These are phyloP conservation scores for Leptocoma aspasia DNA, from an alignment of 2,113 vertebrate species.

Conservation along the genomic window DNA sequence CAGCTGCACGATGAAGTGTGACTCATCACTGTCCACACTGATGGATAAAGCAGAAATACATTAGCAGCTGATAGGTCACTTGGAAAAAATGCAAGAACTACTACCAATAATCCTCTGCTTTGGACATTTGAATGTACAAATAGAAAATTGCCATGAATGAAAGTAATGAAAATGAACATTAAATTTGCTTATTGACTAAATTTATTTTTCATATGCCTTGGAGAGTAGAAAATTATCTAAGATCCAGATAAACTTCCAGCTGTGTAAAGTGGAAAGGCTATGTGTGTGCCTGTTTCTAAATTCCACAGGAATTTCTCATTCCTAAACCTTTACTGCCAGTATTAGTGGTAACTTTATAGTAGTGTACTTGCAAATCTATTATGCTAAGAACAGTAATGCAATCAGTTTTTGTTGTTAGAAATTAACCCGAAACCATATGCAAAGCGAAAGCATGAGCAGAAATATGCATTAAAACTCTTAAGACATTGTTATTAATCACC, in stretches of 20 bases:
- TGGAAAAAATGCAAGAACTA: background rate
- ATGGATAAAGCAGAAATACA: background rate
- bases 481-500: background rate
- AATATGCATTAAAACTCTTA: background rate
- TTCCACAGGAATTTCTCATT: background rate
- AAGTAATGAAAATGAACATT: background rate
- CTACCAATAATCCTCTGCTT: background rate
- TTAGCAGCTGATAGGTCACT: background rate
- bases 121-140: background rate
- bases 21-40: too few relatives aligned
- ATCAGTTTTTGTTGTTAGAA: background rate
- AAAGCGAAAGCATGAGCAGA: background rate
- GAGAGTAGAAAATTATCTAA: background rate
- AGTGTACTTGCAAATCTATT: background rate
- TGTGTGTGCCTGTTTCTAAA: background rate
- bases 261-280: background rate
- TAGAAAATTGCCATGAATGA: background rate
- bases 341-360: background rate
- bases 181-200: background rate
- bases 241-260: background rate
- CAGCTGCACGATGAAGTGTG: background rate
- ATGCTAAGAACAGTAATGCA: background rate
- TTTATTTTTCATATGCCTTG: rapidly evolving
- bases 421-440: background rate
- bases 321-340: background rate